Percentiles rank a stretch among this genome's conserved stretches.
Conservation (phyloP, 2,888 invertebrate genomes). For the Torymus texanus region DNA sequence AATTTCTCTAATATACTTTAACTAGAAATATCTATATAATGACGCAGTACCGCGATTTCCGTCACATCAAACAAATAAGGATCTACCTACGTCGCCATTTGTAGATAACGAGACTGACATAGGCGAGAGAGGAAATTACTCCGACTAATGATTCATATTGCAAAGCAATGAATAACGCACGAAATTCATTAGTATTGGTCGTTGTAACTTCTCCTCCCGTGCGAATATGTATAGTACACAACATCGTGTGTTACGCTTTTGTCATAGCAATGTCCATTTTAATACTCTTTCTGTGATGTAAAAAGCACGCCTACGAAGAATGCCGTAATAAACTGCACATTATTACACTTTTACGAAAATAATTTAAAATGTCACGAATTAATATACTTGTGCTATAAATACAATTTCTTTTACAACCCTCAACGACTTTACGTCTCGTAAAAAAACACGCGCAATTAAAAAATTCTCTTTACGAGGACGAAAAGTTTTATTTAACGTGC, state of each 20-base stretch:
- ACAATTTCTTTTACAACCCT: no score
- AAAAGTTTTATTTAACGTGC: no score
- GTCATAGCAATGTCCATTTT: slow-evolving; percentile 20
- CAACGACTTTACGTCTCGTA: no score
- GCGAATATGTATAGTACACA: neutral
- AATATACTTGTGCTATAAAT: no score
- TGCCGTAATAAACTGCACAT: slow-evolving; percentile 10
- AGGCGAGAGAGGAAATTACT: slow-evolving; percentile 7
- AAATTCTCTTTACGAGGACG: neutral
- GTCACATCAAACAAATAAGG: neutral
- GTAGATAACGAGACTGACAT: no score
- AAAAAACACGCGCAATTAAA: neutral
- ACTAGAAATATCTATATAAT: neutral
- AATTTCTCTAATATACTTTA: neutral
- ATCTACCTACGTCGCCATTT: neutral
- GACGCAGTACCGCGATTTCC: neutral
- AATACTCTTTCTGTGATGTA: slow-evolving; percentile 19
- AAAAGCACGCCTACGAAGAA: neutral
- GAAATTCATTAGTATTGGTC: slow-evolving; percentile 26
- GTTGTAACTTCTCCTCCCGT: neutral
- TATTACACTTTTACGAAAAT: no score
- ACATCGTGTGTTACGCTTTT: slow-evolving; percentile 5
- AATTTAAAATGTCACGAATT: no score
- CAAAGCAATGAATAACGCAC: neutral
- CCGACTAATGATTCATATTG: slow-evolving; percentile 38